Evolutionary conservation across 37 sponge, comb jelly and placozoan genomes (phyloP).

Genomic region (Hormiphora californensis): DNA sequence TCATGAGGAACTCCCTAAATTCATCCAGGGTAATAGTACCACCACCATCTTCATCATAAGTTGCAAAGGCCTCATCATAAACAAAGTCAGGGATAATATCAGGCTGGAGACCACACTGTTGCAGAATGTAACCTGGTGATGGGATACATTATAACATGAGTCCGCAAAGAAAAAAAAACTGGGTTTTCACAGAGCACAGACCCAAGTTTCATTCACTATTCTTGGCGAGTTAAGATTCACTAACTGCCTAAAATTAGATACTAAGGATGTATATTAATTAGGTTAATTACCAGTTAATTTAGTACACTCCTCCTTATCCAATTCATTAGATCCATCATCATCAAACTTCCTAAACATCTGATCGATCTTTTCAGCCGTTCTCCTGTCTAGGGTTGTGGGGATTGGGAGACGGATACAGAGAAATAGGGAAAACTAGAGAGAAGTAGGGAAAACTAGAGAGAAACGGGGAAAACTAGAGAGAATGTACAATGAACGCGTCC

Average conservation of each 20-base stretch:
- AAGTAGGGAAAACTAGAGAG: no score
- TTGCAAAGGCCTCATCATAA: conserved; percentile 2
- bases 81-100: conserved; percentile 6
- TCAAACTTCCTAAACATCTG: not conserved
- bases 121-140: not conserved
- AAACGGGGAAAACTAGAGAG: no score
- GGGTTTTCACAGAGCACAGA: no score
- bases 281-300: not conserved
- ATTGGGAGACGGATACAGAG: no score
- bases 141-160: not conserved
- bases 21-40: not conserved
- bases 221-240: no score
- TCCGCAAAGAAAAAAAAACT: not conserved
- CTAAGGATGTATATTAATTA: not conserved
- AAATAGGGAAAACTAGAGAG: no score
- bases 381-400: not conserved
- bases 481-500: no score
- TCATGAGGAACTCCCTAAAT: not conserved
- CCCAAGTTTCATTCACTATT: no score
- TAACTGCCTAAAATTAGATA: not conserved
- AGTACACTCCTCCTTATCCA: not conserved
- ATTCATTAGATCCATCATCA: not conserved
- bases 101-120: conserved; percentile 5
- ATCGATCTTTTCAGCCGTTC: not conserved
- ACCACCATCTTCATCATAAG: not conserved